phyloP scores from a whole-genome alignment of 2,888 invertebrate species.

The Phengaris arion region DNA sequence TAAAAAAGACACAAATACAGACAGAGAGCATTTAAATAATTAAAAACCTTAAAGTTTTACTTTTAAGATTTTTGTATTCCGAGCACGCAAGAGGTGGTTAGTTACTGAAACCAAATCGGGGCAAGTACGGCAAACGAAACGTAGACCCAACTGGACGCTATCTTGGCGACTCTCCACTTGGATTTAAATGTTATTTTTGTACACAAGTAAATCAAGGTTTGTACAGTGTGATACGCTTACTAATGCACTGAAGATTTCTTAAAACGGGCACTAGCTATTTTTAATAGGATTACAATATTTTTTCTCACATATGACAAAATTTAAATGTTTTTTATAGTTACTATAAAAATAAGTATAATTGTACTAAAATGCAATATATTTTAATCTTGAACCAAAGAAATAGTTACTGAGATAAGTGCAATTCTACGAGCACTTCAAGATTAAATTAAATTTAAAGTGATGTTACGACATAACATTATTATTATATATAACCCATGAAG shows the following conservation, averaged over 20 bases:
- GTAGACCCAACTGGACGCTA: conserved; percentile 50
- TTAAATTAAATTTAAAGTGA: too few species aligned
- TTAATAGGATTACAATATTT: neutral
- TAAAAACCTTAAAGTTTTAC: neutral
- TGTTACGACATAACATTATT: too few species aligned
- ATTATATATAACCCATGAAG: too few species aligned
- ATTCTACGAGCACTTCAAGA: neutral
- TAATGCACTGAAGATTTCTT: neutral
- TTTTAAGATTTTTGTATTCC: conserved; percentile 47
- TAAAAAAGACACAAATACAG: neutral
- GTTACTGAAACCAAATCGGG: conserved; percentile 68
- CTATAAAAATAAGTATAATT: too few species aligned
- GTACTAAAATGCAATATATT: neutral
- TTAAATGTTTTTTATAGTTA: too few species aligned
- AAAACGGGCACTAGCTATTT: neutral
- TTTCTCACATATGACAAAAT: neutral
- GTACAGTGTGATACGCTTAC: conserved; percentile 18
- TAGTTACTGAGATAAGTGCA: neutral
- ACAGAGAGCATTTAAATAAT: neutral
- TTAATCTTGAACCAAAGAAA: neutral
- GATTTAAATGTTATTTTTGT: conserved; percentile 65
- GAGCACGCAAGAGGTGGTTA: conserved; percentile 65
- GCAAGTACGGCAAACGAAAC: conserved; percentile 65
- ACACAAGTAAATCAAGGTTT: conserved; percentile 39
- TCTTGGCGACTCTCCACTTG: conserved; percentile 65